Percentiles rank a stretch among this genome's conserved stretches.
Evolutionary conservation across 1,140 invertebrate genomes (phyloP).

Genomic region (Bombus pyrosoma): DNA sequence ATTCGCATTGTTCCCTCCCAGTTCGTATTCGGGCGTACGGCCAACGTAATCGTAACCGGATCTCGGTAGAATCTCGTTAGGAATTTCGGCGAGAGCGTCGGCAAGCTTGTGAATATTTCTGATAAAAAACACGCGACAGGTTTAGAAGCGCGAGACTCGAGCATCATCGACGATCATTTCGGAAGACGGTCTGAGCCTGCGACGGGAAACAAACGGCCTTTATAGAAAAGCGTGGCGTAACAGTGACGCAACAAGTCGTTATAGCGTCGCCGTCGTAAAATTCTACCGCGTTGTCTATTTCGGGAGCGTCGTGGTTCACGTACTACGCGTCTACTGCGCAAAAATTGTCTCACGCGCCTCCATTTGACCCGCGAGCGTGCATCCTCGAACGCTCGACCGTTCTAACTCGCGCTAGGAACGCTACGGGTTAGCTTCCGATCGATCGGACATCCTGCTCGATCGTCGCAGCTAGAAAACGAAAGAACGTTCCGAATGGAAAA

Average conservation of each 20-base stretch:
- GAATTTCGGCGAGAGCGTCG: neutral
- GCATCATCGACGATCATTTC: constrained; percentile 31
- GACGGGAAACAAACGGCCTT: constrained; percentile 61
- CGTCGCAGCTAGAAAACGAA: neutral
- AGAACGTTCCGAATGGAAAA: neutral
- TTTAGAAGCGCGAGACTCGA: neutral
- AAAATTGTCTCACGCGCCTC: constrained; percentile 35
- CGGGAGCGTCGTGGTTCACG: constrained; percentile 51
- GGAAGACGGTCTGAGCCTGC: constrained; percentile 63
- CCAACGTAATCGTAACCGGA: no score
- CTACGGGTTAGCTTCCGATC: no score
- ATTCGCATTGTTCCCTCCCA: neutral
- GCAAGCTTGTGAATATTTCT: neutral
- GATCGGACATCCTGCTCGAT: no score
- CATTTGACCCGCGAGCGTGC: neutral
- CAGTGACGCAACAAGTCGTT: constrained; percentile 70
- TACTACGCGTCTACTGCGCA: constrained; percentile 1
- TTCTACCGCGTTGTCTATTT: constrained; percentile 78
- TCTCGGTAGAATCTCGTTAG: no score
- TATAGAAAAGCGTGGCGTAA: constrained; percentile 72
- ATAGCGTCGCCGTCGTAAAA: constrained; percentile 70
- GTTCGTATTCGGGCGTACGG: no score
- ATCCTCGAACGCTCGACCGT: neutral
- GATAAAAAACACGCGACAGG: neutral
- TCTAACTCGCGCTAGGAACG: no score